A percentile compares a stretch with the other conserved stretches of the same genome.
Evolutionary conservation across 2,797 vertebrate species (phyloP).

Genomic region (Sciaenops ocellatus): DNA sequence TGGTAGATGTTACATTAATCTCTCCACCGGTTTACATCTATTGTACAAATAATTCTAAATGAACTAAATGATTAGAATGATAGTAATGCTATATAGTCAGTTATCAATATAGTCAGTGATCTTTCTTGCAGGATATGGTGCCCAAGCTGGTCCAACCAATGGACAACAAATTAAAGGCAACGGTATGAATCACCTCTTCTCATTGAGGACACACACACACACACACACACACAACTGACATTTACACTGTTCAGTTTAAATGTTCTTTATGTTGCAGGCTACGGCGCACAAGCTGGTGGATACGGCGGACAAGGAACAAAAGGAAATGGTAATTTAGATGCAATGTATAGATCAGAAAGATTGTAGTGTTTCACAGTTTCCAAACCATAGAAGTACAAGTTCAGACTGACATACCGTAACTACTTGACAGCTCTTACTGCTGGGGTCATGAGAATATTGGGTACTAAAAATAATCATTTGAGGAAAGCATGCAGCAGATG

Average conservation of each 20-base stretch:
- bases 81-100: too few species aligned
- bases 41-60: too few species aligned
- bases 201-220: too few species aligned
- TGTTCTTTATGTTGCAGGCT: conserved; percentile 46
- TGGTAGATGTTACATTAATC: conserved; percentile 24
- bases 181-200: too few species aligned
- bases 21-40: too few species aligned
- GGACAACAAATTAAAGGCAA: too few species aligned
- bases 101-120: too few species aligned
- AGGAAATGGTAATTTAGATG: conserved; percentile 55
- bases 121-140: too few species aligned
- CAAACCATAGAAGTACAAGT: too few species aligned
- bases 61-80: too few species aligned
- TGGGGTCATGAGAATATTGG: not conserved
- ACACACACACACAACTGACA: not conserved
- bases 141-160: too few species aligned
- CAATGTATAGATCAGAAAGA: not conserved
- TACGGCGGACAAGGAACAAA: conserved; percentile 58
- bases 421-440: not conserved
- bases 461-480: not conserved
- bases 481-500: not conserved
- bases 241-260: not conserved
- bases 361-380: not conserved
- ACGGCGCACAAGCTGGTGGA: conserved; percentile 51
- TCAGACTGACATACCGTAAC: too few species aligned